Base-by-base conservation (phyloP, 2,113 vertebrate genomes). In the Lates calcarifer region DNA sequence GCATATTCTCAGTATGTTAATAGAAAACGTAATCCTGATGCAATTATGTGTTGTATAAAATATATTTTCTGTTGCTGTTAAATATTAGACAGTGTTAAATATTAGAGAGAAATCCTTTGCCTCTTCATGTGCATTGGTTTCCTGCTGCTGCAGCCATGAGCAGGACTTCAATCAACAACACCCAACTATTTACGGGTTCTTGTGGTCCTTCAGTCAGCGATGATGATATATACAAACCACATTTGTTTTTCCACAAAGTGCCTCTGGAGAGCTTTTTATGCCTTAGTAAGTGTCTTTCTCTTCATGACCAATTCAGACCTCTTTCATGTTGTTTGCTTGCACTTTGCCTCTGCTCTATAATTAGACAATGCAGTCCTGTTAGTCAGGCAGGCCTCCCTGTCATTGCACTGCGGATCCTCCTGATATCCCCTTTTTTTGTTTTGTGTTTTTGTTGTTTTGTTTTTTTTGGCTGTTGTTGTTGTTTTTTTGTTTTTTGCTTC, bases 331-430 rank as follows among this genome's bases (percentile, higher is more conserved):
- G 45, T 53, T 74, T 76, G 45, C 13, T 35, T n/a, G 35, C 67
- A 69, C 31, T 78, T 80, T 58, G 41, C n/a, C 13, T 4, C 26
- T 14, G 78, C 51, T 66, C 31, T 83, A 55, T 68, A 77, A 84
- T 84, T 88, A 81, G 67, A 18, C 75, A 26, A 72, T 68, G n/a
- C 73, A 18, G 47, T 33, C 20, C 31, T 39, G 15, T 82, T 70
- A 76, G 49, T 24, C 58, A 41, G 76, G 13, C 61, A 76, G 67
- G 33, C 75, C 87, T 29, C 66, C 58, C 66, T 49, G 55, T 72
- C 58, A 13, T 72, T 49, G 43, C 65, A 39, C 66, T n/a, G 28
- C 68, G 70, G 22, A 75, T 60, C 61, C 67, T 47, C 51, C 55
- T 55, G 67, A 77, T 72, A 64, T 84, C 66, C 63, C 66, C 63